Evolutionary conservation across 1,140 invertebrate genomes (phyloP).

Genomic region (Polyergus mexicanus): DNA sequence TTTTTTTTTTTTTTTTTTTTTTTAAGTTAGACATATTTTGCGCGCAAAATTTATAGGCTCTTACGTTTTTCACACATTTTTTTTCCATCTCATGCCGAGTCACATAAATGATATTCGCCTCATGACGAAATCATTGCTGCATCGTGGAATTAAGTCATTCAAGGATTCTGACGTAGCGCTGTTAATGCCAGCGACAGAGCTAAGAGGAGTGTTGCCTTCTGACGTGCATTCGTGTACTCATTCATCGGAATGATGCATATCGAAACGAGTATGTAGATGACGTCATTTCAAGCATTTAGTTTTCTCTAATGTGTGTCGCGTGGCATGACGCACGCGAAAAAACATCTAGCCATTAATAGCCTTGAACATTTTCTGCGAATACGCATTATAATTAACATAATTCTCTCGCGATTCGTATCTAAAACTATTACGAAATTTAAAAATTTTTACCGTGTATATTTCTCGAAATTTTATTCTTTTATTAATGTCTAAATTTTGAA

Average conservation of each 20-base stretch:
- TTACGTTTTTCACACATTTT: neutral
- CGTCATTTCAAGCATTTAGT: slow-evolving; percentile 49
- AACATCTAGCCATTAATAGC: slow-evolving; percentile 20
- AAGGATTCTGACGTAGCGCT: neutral
- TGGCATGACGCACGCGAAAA: slow-evolving; percentile 32
- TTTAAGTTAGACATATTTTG: neutral
- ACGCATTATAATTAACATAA: neutral
- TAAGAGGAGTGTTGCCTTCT: slow-evolving; percentile 35
- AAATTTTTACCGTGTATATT: neutral
- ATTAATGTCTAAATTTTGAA: neutral
- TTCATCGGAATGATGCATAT: slow-evolving; percentile 19
- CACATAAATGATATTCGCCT: slow-evolving; percentile 38
- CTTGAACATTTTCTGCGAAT: slow-evolving; percentile 25
- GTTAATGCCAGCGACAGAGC: neutral
- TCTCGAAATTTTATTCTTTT: neutral
- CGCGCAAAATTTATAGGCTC: neutral
- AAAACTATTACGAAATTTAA: slow-evolving; percentile 9
- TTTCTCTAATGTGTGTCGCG: slow-evolving; percentile 18
- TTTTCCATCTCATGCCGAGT: slow-evolving; percentile 21
- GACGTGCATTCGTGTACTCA: slow-evolving; percentile 27
- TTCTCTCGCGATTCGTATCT: neutral
- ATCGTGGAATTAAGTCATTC: neutral
- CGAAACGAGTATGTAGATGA: neutral
- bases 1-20: neutral
- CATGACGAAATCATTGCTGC: slow-evolving; percentile 30